These are phyloP conservation scores for Poeciliopsis prolifica DNA, from an alignment of 2,113 vertebrate genomes.

Conservation along the genomic window DNA sequence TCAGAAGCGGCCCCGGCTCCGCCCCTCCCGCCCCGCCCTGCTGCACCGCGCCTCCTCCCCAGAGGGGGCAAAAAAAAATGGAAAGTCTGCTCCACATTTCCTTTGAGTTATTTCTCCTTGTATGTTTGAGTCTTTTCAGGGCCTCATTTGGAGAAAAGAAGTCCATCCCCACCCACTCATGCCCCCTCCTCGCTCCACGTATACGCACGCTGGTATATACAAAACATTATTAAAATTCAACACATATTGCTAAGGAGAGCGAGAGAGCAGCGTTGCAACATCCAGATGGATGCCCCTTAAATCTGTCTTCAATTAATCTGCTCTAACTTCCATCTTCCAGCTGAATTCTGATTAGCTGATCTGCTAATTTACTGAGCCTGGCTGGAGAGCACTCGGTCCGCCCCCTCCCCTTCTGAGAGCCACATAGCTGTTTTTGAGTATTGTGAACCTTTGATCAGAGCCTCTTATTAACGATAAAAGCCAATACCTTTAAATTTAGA, in stretches of 20 bases:
- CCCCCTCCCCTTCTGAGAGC: constrained; percentile 66
- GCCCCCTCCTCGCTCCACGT: background rate
- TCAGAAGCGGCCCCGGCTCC: constrained; percentile 38
- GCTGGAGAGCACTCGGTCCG: constrained; percentile 74
- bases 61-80: constrained; percentile 51
- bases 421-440: constrained; percentile 70
- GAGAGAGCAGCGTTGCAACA: constrained; percentile 43
- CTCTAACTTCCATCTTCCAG: constrained; percentile 74
- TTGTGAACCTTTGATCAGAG: constrained; percentile 78
- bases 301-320: constrained; percentile 78
- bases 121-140: constrained; percentile 51
- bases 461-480: constrained; percentile 77
- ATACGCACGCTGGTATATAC: constrained; percentile 56
- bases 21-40: too few species aligned
- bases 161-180: background rate
- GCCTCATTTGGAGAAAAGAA: constrained; percentile 52
- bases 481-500: constrained; percentile 64
- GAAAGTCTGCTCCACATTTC: constrained; percentile 58
- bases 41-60: background rate
- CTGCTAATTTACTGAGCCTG: constrained; percentile 72
- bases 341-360: constrained; percentile 80
- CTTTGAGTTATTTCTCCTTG: constrained; percentile 62
- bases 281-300: constrained; percentile 75
- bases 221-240: constrained; percentile 77
- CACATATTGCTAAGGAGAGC: constrained; percentile 67